Evolutionary conservation across 2,113 vertebrate species (phyloP).

Genomic region (Labeo catla): DNA sequence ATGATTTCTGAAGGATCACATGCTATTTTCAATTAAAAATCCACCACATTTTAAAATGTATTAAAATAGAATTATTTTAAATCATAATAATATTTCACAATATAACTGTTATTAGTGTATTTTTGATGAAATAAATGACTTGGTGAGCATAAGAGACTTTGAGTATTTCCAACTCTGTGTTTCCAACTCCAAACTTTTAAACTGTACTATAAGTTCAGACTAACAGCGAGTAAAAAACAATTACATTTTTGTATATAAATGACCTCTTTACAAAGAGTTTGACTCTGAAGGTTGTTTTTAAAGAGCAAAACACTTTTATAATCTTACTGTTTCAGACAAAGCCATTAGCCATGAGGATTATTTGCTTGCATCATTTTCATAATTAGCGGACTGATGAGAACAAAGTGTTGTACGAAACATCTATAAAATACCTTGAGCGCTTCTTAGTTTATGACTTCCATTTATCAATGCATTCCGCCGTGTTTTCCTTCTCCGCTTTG

Average conservation of each 20-base stretch:
- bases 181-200: background rate
- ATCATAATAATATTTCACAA: background rate
- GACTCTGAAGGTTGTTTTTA: background rate
- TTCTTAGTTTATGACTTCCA: slow-evolving; percentile 49
- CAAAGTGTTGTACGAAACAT: slow-evolving; percentile 30
- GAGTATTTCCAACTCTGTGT: background rate
- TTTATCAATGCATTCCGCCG: slow-evolving; percentile 39
- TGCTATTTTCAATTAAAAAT: background rate
- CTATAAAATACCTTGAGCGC: slow-evolving; percentile 24
- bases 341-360: slow-evolving; percentile 24
- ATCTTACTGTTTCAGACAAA: background rate
- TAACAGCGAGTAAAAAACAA: background rate
- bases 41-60: background rate
- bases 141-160: background rate
- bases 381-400: slow-evolving; percentile 6
- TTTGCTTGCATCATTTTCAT: background rate
- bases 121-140: background rate
- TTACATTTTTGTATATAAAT: background rate
- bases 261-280: background rate
- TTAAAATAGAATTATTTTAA: background rate
- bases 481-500: slow-evolving; percentile 33
- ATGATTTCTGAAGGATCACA: background rate
- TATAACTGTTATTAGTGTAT: background rate
- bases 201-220: background rate
- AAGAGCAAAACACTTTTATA: background rate